Evolutionary conservation across 2,797 vertebrate species (phyloP).

Genomic region (Geotrypetes seraphini): DNA sequence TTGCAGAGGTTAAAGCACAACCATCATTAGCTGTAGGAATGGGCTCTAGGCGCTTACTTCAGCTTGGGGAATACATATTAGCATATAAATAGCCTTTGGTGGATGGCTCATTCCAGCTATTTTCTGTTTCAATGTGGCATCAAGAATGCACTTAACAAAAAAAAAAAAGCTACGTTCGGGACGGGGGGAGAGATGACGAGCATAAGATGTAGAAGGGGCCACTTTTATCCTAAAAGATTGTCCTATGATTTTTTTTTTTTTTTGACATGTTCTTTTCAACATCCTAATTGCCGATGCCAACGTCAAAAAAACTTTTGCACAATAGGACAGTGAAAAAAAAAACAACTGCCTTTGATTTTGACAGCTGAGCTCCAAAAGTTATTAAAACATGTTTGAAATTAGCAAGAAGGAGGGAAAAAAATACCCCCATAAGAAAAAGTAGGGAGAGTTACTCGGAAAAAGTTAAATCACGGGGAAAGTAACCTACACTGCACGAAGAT

Average conservation of each 20-base stretch:
- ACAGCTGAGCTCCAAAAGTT: too few relatives aligned
- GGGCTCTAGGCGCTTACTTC: slow-evolving; percentile 44
- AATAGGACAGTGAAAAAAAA: too few relatives aligned
- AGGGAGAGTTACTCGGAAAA: too few relatives aligned
- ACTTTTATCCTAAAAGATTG: slow-evolving; percentile 28
- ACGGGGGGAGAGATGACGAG: slow-evolving; percentile 25
- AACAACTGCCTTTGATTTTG: slow-evolving; percentile 20
- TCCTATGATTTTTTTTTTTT: slow-evolving; percentile 23
- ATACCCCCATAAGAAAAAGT: neutral
- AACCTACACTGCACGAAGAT: too few relatives aligned
- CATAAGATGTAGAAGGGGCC: slow-evolving; percentile 19
- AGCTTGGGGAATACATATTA: slow-evolving; percentile 47
- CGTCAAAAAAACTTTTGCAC: slow-evolving; percentile 21
- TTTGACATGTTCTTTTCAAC: slow-evolving; percentile 22
- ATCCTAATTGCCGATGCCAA: slow-evolving; percentile 33
- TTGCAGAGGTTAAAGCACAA: slow-evolving; percentile 48
- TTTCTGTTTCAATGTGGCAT: slow-evolving; percentile 50
- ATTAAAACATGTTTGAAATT: neutral
- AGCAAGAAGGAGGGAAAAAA: neutral
- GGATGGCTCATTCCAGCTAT: slow-evolving; percentile 50
- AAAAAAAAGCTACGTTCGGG: slow-evolving; percentile 20
- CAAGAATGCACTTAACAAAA: slow-evolving; percentile 49
- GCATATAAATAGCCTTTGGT: slow-evolving; percentile 54
- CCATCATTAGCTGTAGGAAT: slow-evolving; percentile 52
- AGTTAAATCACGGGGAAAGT: too few relatives aligned